Conservation (phyloP, 2,797 vertebrate genomes). For the Chaetophractus vellerosus region DNA sequence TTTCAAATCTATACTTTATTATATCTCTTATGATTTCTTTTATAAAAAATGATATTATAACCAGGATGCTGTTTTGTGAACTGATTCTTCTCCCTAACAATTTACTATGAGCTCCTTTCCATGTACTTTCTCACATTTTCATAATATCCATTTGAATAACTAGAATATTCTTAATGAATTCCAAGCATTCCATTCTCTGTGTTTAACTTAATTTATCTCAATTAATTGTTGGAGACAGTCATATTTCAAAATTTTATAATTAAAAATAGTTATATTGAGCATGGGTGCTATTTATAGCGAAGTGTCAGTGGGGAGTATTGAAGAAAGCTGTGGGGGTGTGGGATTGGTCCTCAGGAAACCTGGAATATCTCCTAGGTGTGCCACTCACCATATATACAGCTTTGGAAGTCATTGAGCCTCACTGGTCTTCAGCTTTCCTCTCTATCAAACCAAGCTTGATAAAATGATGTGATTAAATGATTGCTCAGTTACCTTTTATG, state of each 20-base stretch:
- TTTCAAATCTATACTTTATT: constrained; percentile 3
- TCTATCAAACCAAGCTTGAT: neutral
- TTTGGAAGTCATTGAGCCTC: neutral
- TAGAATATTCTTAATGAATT: constrained; percentile 2
- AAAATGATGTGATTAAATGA: neutral
- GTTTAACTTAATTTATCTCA: neutral
- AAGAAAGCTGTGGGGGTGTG: neutral
- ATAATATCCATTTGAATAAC: neutral
- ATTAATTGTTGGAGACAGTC: neutral
- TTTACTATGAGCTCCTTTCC: neutral
- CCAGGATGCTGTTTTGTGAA: neutral
- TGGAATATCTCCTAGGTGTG: neutral
- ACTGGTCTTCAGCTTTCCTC: neutral
- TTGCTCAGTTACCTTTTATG: neutral
- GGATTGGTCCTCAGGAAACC: neutral
- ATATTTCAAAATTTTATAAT: neutral
- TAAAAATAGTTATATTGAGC: neutral
- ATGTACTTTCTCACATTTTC: neutral
- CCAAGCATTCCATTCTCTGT: neutral
- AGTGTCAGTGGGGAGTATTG: neutral
- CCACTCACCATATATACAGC: neutral
- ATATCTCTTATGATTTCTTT: neutral
- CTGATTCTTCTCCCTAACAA: neutral
- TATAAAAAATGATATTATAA: neutral
- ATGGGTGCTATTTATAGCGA: neutral